Evolutionary conservation across 2,888 invertebrate genomes (phyloP).

Genomic region (Pinctada fucata): DNA sequence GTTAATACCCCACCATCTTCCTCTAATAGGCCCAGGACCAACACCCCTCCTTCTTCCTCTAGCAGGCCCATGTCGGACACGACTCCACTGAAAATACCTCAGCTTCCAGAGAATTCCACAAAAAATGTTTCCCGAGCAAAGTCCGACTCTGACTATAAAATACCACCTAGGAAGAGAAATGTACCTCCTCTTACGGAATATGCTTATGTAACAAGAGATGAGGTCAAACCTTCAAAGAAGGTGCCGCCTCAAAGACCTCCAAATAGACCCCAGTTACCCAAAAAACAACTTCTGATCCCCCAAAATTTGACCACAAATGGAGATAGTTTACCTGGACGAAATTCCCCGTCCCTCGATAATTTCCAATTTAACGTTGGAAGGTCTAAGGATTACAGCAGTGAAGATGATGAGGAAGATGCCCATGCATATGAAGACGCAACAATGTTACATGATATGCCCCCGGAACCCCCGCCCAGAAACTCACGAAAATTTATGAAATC

Average conservation of each 20-base stretch:
- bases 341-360: constrained; percentile 30
- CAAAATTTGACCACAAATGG: background rate
- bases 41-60: constrained; percentile 11
- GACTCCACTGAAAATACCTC: background rate
- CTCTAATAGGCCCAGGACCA: background rate
- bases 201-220: constrained; percentile 17
- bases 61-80: background rate
- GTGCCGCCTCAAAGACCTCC: constrained; percentile 1
- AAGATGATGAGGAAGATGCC: constrained; percentile 7
- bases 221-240: background rate
- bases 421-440: constrained; percentile 38
- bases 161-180: constrained; percentile 14
- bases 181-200: constrained; percentile 24
- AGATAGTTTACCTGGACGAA: constrained; percentile 6
- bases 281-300: background rate
- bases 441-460: constrained; percentile 12
- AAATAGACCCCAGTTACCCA: background rate
- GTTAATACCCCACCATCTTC: constrained; percentile 10
- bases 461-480: constrained; percentile 31
- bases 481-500: constrained; percentile 8
- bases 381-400: background rate
- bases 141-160: background rate
- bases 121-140: background rate
- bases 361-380: constrained; percentile 30
- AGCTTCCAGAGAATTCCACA: background rate